phyloP scores from a whole-genome alignment of 23 tunicate genomes.

The Trididemnum clinides region DNA sequence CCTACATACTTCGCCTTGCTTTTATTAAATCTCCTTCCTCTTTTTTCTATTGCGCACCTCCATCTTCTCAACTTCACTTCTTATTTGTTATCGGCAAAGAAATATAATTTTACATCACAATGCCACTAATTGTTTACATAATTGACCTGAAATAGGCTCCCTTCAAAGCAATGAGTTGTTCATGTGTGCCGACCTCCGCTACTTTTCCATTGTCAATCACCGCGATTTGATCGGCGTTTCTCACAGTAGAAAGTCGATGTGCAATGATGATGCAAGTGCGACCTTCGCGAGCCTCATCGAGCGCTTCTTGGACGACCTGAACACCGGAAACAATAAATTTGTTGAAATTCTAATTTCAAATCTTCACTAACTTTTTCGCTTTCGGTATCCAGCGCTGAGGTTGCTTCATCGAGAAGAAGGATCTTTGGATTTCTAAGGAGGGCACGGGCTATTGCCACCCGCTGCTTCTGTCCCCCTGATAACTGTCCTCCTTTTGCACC shows the following conservation, averaged over 20 bases:
- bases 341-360: background rate
- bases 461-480: too few relatives aligned
- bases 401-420: slow-evolving; percentile 29
- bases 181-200: slow-evolving; percentile 89
- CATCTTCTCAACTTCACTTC: too few relatives aligned
- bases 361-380: background rate
- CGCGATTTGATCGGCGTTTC: slow-evolving; percentile 86
- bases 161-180: slow-evolving; percentile 58
- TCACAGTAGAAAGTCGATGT: slow-evolving; percentile 91
- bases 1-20: too few relatives aligned
- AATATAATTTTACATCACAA: too few relatives aligned
- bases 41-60: too few relatives aligned
- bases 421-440: slow-evolving; percentile 19
- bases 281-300: slow-evolving; percentile 84
- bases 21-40: too few relatives aligned
- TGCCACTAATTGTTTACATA: too few relatives aligned
- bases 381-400: slow-evolving; percentile 22
- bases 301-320: slow-evolving; percentile 84
- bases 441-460: slow-evolving; percentile 24
- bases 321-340: background rate
- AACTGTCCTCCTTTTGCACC: slow-evolving; percentile 36
- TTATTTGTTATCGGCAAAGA: too few relatives aligned
- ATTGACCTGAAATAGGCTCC: slow-evolving; percentile 85
- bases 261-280: slow-evolving; percentile 90
- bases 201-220: slow-evolving; percentile 86